Base-by-base conservation (phyloP, 2,113 vertebrate species). In the Setophaga petechia region DNA sequence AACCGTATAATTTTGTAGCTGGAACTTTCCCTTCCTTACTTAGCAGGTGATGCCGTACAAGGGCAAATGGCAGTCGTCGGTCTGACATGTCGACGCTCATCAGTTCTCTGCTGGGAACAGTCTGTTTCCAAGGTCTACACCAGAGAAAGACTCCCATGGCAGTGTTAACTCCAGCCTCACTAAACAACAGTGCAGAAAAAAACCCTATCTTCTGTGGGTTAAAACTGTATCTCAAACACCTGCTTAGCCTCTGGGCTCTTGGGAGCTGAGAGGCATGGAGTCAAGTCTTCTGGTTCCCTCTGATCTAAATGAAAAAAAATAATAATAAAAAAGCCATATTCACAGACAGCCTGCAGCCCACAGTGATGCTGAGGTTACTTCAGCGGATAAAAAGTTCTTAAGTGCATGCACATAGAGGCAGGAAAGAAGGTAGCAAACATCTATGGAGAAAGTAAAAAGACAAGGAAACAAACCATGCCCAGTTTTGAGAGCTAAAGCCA, bases 11-110 rank as follows among this genome's bases (percentile, higher is more conserved):
- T 97, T 96, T 89, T 75, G 89, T 67, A 94, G 89, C 89, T 96
- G 74, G n/a, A 96, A 96, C 91, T 96, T 92, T 94, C 91, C 89
- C 91, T 94, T 94, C 91, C 80, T 92, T 90, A 74, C 72, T 90
- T 90, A 90, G 66, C 86, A 93, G 86, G 93, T 92, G 93, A 89
- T 93, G 57, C 44, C 3, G 6, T 52, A 72, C 2, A 33, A 87
- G 73, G 69, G 91, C 66, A 96, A 89, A 78, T 69, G 90, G 77
- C 94, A 92, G 88, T 65, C 0, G 0, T 68, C 0, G 0, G 37
- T 87, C 86, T 84, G 59, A 87, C 80, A 9, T 76, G 86, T 79
- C 76, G 76, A 75, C 80, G 92, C 88, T 90, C 76, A 90, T 94
- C 94, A 89, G 49, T 39, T 76, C 66, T 87, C 80, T 90, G 31